Evolutionary conservation across 2,888 invertebrate genomes (phyloP).

Genomic region (Diplazon laetatorius): DNA sequence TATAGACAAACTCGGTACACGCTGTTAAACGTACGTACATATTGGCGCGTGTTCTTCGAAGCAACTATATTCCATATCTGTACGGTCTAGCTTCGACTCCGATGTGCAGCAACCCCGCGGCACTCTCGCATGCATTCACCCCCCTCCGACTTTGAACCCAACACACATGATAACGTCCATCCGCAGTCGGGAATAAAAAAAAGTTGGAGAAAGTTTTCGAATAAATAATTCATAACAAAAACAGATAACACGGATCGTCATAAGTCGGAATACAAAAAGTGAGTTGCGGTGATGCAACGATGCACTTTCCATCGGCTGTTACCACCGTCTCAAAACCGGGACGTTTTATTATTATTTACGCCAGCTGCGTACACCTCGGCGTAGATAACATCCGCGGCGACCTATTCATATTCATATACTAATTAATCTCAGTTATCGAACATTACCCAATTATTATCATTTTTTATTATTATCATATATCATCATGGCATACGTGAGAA

Average conservation of each 20-base stretch:
- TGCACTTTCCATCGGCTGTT: constrained; percentile 48
- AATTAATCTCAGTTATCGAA: too few species aligned
- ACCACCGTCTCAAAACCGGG: constrained; percentile 4
- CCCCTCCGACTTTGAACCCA: constrained; percentile 34
- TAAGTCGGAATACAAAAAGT: constrained; percentile 20
- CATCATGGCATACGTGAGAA: too few species aligned
- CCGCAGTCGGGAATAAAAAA: constrained; percentile 24
- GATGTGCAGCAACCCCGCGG: constrained; percentile 15
- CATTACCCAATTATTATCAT: too few species aligned
- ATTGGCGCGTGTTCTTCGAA: background rate
- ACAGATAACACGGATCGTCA: too few species aligned
- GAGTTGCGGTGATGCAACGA: constrained; percentile 45
- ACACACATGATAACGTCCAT: constrained; percentile 32
- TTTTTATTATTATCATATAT: too few species aligned
- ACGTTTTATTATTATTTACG: constrained; percentile 52
- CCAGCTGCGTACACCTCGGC: constrained; percentile 51
- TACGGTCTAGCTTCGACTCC: constrained; percentile 16
- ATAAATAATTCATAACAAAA: too few species aligned
- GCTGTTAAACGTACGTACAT: constrained; percentile 31
- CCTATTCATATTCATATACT: too few species aligned
- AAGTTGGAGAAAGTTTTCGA: constrained; percentile 32
- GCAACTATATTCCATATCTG: constrained; percentile 18
- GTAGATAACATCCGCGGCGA: too few species aligned
- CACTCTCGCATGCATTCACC: constrained; percentile 34
- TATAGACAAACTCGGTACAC: background rate